Conservation (phyloP, 2,888 invertebrate species). For the Drosophila meridionalis region DNA sequence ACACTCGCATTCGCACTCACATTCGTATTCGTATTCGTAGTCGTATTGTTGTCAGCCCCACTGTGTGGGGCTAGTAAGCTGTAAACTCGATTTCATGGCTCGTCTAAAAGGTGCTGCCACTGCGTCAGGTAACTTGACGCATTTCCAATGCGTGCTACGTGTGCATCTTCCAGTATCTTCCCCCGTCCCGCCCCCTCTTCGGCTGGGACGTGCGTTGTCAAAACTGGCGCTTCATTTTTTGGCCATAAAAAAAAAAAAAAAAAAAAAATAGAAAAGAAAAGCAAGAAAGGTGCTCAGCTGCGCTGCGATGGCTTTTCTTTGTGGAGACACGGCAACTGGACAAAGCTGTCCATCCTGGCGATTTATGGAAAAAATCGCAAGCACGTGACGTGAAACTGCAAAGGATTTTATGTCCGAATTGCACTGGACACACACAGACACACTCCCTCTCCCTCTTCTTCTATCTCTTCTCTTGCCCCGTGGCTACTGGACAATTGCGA, state of each 20-base stretch:
- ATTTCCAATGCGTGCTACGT: slow-evolving; percentile 48
- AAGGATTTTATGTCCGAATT: slow-evolving; percentile 50
- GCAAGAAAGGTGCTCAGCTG: slow-evolving; percentile 16
- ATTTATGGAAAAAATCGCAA: slow-evolving; percentile 76
- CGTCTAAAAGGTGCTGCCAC: slow-evolving; percentile 65
- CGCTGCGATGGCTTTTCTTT: slow-evolving; percentile 24
- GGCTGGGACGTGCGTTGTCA: slow-evolving; percentile 73
- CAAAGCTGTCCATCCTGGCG: slow-evolving; percentile 64
- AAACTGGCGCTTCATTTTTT: slow-evolving; percentile 72
- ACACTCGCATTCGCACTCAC: background rate
- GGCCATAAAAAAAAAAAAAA: slow-evolving; percentile 40
- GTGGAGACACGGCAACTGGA: slow-evolving; percentile 42
- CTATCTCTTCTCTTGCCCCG: background rate
- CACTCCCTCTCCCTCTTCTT: background rate
- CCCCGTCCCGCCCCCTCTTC: background rate
- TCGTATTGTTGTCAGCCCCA: slow-evolving; percentile 19
- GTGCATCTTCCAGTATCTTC: slow-evolving; percentile 33
- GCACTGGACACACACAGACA: slow-evolving; percentile 7
- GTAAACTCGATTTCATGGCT: slow-evolving; percentile 75
- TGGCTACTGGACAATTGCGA: slow-evolving; percentile 66
- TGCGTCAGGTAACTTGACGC: slow-evolving; percentile 56
- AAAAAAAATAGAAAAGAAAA: slow-evolving; percentile 19
- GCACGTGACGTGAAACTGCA: slow-evolving; percentile 74
- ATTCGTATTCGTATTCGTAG: slow-evolving; percentile 7
- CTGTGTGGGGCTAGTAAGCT: slow-evolving; percentile 47